phyloP scores from a whole-genome alignment of 2,113 vertebrate genomes.

The Megaceryle maxima region DNA sequence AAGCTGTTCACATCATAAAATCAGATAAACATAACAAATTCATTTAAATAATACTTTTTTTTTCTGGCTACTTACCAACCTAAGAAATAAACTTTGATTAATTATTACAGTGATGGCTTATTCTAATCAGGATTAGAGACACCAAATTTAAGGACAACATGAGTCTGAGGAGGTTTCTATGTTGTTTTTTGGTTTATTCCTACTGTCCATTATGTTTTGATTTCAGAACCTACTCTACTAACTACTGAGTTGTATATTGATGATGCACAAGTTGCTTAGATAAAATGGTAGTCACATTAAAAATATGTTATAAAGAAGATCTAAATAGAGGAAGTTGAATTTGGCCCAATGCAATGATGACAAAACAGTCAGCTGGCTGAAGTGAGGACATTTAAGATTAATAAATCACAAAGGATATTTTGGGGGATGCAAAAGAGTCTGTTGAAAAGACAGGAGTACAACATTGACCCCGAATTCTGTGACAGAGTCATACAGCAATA shows the following conservation, averaged over 20 bases:
- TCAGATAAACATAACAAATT: not conserved
- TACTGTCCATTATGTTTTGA: not conserved
- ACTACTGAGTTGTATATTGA: not conserved
- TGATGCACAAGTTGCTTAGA: not conserved
- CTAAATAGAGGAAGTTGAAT: not conserved
- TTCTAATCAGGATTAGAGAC: not conserved
- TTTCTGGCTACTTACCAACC: not conserved
- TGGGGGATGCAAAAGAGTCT: not conserved
- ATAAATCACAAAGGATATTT: not conserved
- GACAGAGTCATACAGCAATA: not conserved
- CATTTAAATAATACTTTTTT: not conserved
- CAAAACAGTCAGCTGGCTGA: not conserved
- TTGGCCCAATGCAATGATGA: not conserved
- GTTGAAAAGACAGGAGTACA: not conserved
- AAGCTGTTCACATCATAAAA: not conserved
- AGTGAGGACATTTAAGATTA: not conserved
- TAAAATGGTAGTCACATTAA: not conserved
- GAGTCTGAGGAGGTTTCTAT: not conserved
- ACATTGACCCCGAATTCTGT: not conserved
- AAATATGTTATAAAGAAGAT: not conserved
- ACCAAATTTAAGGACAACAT: not conserved
- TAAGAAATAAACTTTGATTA: not conserved
- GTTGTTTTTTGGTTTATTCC: not conserved
- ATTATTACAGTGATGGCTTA: not conserved
- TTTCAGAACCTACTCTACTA: not conserved